Conservation (phyloP, 2,888 invertebrate genomes). For the Scaptomyza tumidula region DNA sequence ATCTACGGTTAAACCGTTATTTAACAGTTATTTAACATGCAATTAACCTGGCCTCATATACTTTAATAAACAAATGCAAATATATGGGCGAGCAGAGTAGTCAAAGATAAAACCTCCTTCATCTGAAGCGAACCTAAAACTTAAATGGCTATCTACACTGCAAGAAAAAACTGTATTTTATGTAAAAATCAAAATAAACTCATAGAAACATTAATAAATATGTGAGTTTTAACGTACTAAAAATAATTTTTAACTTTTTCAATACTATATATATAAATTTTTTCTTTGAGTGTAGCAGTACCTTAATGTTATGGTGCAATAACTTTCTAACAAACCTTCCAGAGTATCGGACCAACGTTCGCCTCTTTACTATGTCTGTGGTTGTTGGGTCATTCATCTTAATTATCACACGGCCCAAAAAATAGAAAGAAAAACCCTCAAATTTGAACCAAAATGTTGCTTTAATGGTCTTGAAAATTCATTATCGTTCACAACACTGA, state of each 20-base stretch:
- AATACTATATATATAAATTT: too few relatives aligned
- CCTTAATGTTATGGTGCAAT: slow-evolving; percentile 71
- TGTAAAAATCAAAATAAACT: too few relatives aligned
- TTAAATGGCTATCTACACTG: slow-evolving; percentile 6
- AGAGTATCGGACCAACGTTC: background rate
- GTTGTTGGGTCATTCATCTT: slow-evolving; percentile 73
- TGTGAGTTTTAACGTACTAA: background rate
- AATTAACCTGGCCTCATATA: slow-evolving; percentile 62
- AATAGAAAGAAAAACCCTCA: slow-evolving; percentile 41
- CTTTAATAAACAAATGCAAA: slow-evolving; percentile 60
- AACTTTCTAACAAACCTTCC: slow-evolving; percentile 65
- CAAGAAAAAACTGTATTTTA: background rate
- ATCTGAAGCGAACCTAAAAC: slow-evolving; percentile 20
- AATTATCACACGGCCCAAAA: slow-evolving; percentile 70
- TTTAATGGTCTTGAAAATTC: slow-evolving; percentile 66
- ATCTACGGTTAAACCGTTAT: slow-evolving; percentile 63
- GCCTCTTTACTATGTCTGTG: slow-evolving; percentile 2
- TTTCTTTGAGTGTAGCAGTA: slow-evolving; percentile 1
- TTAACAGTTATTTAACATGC: slow-evolving; percentile 80
- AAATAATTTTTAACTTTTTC: background rate
- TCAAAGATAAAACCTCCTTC: slow-evolving; percentile 32
- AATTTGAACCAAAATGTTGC: slow-evolving; percentile 59
- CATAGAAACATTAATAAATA: background rate
- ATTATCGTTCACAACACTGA: slow-evolving; percentile 58
- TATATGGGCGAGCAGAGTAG: slow-evolving; percentile 44